Conservation (phyloP, 1,140 invertebrate genomes). For the Magallana ariakensis region DNA sequence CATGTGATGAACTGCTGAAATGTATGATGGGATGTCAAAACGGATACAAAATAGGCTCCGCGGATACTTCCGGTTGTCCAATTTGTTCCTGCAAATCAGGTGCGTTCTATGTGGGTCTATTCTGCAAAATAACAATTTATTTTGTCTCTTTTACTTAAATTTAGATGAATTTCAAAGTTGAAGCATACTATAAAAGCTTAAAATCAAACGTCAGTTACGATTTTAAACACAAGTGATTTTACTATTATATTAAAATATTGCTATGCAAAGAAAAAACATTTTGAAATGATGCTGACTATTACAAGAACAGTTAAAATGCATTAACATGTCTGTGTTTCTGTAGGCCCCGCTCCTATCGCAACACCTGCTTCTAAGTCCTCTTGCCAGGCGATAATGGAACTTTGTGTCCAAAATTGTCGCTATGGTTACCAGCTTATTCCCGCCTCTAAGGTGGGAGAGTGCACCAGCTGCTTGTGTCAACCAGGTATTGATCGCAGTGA, state of each 20-base stretch:
- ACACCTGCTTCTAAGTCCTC: background rate
- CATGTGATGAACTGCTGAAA: slow-evolving; percentile 46
- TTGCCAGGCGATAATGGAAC: slow-evolving; percentile 42
- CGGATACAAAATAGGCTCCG: slow-evolving; percentile 36
- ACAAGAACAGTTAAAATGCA: too few relatives aligned
- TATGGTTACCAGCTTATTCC: slow-evolving; percentile 49
- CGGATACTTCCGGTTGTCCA: slow-evolving; percentile 44
- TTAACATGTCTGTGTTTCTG: background rate
- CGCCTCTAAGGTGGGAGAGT: background rate
- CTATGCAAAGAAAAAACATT: too few relatives aligned
- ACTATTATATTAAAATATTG: too few relatives aligned
- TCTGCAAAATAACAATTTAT: background rate
- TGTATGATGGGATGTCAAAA: slow-evolving; percentile 49
- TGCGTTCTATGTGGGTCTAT: background rate
- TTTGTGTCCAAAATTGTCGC: slow-evolving; percentile 47
- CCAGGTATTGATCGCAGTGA: slow-evolving; percentile 38
- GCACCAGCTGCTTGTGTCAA: slow-evolving; percentile 47
- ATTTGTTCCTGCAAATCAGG: slow-evolving; percentile 40
- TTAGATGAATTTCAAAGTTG: too few relatives aligned
- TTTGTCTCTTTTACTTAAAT: too few relatives aligned
- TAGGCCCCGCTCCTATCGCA: background rate
- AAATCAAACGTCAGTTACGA: too few relatives aligned
- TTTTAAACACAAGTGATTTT: too few relatives aligned
- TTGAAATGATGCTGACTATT: too few relatives aligned
- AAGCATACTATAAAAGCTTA: too few relatives aligned